A percentile compares a stretch with the other conserved stretches of the same genome.
phyloP scores from a whole-genome alignment of 2,797 vertebrate species.

The Etheostoma nigrum region DNA sequence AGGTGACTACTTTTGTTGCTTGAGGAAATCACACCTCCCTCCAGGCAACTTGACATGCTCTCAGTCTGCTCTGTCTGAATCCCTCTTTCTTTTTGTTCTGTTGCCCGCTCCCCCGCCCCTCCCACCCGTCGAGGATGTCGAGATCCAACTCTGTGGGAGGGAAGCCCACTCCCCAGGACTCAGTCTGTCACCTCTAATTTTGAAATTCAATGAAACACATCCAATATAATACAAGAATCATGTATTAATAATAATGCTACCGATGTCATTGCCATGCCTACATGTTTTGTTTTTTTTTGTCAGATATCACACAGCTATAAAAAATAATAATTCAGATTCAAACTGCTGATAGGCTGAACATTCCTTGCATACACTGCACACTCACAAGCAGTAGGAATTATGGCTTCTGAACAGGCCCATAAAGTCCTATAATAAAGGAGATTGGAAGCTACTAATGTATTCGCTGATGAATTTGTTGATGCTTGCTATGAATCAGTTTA shows the following conservation, averaged over 20 bases:
- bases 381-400: slow-evolving; percentile 20
- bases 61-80: slow-evolving; percentile 55
- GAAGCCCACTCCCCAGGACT: slow-evolving; percentile 58
- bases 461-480: slow-evolving; percentile 41
- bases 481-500: slow-evolving; percentile 45
- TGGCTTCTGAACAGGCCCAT: slow-evolving; percentile 26
- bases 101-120: neutral
- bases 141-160: slow-evolving; percentile 53
- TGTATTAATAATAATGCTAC: slow-evolving; percentile 14
- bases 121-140: too few relatives aligned
- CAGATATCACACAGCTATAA: neutral
- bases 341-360: slow-evolving; percentile 18
- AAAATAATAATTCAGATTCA: slow-evolving; percentile 22
- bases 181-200: slow-evolving; percentile 73
- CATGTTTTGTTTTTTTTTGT: slow-evolving; percentile 2
- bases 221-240: neutral
- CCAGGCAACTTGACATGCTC: slow-evolving; percentile 69
- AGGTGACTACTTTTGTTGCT: slow-evolving; percentile 76
- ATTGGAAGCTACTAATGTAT: slow-evolving; percentile 25
- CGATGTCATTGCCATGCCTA: slow-evolving; percentile 1
- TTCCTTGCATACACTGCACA: neutral
- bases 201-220: slow-evolving; percentile 45
- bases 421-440: slow-evolving; percentile 28
- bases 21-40: slow-evolving; percentile 64
- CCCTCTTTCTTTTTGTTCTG: slow-evolving; percentile 15